Base-by-base conservation (phyloP, 64 coral and sea anemone genomes). In the Cladopsammia gracilis region DNA sequence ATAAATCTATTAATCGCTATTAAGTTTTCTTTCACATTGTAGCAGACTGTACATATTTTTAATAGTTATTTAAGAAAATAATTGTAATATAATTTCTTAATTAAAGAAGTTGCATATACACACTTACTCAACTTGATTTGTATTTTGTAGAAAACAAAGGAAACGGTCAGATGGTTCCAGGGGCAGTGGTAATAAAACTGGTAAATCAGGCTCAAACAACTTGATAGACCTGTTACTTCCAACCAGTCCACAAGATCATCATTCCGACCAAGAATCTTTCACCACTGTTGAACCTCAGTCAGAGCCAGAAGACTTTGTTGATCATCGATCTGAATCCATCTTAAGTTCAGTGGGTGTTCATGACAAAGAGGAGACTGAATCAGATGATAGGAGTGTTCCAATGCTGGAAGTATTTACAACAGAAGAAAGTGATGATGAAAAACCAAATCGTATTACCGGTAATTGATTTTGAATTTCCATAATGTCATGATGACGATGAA, bases 231-330 rank as follows among this genome's bases (percentile, higher is more conserved):
- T 69, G 16, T 59, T 86, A n/a, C 58, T 34, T 25, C 54, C 45
- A 57, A 82, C 59, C 47, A 94, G 69, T 45, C 82, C 82, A 56
- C 54, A 86, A 26, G 82, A 78, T 18, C 81, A 83, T 22, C 60
- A 82, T 46, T 98, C 78, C 53, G 92, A 90, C 25, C 92, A 84
- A 43, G 96, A 90, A 51, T 83, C 85, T n/a, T 92, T 91, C 83
- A 88, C 92, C 14, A 91, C 88, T 77, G 92, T 88, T 51, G 96
- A 98, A 56, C 96, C 96, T 20, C 47, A 87, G 25, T 91, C 96
- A 68, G 96, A 98, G 58, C 25, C 76, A 73, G 92, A 98, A 48
- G 82, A 79, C 10, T 26, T 23, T 67, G 92, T 90, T 58, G 92
- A 98, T 60, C n/a, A 24, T 16, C 70, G 52, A 16, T 85, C 88